Evolutionary conservation across 2,113 vertebrate species (phyloP), one percentile per base, ranked within the genome.

Genomic region (Dicerorhinus sumatrensis): DNA sequence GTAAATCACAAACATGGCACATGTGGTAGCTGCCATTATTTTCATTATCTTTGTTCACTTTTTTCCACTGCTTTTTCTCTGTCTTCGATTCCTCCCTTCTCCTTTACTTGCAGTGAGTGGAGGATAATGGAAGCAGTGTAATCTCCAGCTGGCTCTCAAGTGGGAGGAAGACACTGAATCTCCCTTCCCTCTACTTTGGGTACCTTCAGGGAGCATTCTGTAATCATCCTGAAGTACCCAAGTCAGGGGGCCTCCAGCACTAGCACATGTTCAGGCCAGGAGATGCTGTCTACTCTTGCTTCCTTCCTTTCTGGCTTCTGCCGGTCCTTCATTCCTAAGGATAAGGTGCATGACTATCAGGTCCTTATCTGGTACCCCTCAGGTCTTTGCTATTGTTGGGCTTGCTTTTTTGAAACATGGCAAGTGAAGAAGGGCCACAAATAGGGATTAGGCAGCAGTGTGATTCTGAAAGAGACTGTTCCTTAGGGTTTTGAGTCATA

Each of bases 381-480:
- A 94, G 31, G 33, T 36, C 89, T 93, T 63, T 82, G 73, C n/a
- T 88, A 12, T 76, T 80, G 23, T 54, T 87, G 36, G 73, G 23
- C 2, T 92, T 94, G 31, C 29, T 77, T 76, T 63, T 39, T 72
- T 87, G 69, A 93, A 69, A 93, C 36, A 20, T 94, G 70, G 63
- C 42, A 84, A 93, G 76, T 92, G 69, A 91, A 76, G 27, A 83
- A 86, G 54, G 39, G 31, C 12, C 69, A 18, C 63, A 69, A 69
- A 36, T 60, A 67, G 54, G 65, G 33, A 93, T 85, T 69, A 77
- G 60, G 31, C 51, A 80, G 33, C 70, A 77, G 6, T 70, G 13
- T 91, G 76, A 84, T 85, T 97, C 31, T 91, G 67, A 84, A 84
- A 81, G 65, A 72, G 63, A 82, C 48, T 70, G 31, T 79, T 89